Evolutionary conservation across 2,888 invertebrate genomes (phyloP).

Genomic region (Tromatobia lineatoria): DNA sequence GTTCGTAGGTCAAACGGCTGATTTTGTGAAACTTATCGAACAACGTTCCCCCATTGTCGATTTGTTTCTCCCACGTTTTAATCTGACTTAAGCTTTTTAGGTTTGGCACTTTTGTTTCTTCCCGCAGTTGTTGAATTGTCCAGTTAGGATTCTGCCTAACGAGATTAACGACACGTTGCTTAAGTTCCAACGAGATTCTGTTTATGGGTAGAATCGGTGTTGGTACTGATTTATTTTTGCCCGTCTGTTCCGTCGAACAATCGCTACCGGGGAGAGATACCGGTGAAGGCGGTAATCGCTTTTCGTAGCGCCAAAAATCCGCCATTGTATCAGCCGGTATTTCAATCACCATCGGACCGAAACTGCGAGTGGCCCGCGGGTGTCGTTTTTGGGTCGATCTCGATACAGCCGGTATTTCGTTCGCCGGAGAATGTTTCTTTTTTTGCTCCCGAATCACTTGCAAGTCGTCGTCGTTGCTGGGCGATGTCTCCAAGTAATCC

Average conservation of each 20-base stretch:
- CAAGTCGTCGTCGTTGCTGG: neutral
- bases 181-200: constrained; percentile 45
- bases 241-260: neutral
- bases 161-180: constrained; percentile 48
- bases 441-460: neutral
- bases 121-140: constrained; percentile 32
- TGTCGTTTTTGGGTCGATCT: neutral
- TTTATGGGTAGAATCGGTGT: rapidly evolving
- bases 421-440: neutral
- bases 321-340: neutral
- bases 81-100: constrained; percentile 37
- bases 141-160: constrained; percentile 54
- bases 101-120: neutral
- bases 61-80: constrained; percentile 49
- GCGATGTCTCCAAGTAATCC: neutral
- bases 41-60: constrained; percentile 48
- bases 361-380: neutral
- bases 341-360: neutral
- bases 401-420: neutral
- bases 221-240: neutral
- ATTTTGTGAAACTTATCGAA: constrained; percentile 56
- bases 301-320: neutral
- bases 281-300: constrained; percentile 51
- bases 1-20: constrained; percentile 43
- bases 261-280: constrained; percentile 42